phyloP scores from a whole-genome alignment of 2,113 vertebrate species.

The Glaucomys volans region DNA sequence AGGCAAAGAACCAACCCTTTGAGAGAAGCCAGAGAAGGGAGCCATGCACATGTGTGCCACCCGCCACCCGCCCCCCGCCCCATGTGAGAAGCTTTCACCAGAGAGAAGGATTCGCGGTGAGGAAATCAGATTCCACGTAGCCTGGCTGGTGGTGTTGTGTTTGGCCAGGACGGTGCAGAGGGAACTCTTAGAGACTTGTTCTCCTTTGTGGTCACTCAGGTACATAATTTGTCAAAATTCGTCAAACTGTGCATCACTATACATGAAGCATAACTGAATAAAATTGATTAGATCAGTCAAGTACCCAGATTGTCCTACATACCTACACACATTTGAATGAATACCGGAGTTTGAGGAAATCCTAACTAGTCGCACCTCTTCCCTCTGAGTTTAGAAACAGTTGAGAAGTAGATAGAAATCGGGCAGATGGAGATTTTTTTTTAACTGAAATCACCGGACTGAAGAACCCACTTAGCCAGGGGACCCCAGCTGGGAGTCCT shows the following conservation, averaged over 20 bases:
- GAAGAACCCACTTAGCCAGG: background rate
- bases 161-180: background rate
- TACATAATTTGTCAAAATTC: background rate
- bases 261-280: background rate
- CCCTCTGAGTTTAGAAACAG: background rate
- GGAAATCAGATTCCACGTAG: too few species aligned
- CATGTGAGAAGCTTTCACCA: accelerated
- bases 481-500: background rate
- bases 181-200: background rate
- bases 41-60: background rate
- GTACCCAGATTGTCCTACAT: background rate
- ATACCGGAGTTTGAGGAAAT: background rate
- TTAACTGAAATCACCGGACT: background rate
- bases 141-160: background rate
- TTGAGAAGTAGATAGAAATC: background rate
- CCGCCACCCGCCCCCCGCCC: too few species aligned
- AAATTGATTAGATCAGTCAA: background rate
- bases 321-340: background rate
- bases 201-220: background rate
- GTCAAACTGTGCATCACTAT: background rate
- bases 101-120: background rate
- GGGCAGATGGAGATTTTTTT: background rate
- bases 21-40: background rate
- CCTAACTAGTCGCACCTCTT: background rate
- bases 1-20: background rate